A percentile compares a stretch with the other conserved stretches of the same genome.
Evolutionary conservation across 2,113 vertebrate species (phyloP).

Genomic region (Kobus ellipsiprymnus): DNA sequence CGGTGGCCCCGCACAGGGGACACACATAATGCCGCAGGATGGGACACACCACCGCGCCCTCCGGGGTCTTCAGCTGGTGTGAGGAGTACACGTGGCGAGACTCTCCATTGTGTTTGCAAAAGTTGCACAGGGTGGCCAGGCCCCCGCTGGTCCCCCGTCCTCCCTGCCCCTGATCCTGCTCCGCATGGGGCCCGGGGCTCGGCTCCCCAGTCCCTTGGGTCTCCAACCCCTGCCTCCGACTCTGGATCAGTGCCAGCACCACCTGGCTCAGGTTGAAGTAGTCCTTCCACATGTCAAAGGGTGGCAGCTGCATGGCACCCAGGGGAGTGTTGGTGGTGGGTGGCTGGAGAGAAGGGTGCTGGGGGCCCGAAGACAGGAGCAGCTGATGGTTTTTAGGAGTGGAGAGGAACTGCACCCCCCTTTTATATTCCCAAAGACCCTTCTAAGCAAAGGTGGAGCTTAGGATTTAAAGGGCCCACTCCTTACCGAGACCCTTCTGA

Average conservation of each 20-base stretch:
- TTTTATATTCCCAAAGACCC: constrained; percentile 56
- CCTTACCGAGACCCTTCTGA: background rate
- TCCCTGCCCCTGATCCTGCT: background rate
- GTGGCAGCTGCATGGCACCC: background rate
- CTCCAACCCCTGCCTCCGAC: background rate
- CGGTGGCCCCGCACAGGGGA: constrained; percentile 82
- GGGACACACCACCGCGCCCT: constrained; percentile 83
- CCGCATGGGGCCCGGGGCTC: background rate
- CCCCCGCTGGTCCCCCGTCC: accelerated
- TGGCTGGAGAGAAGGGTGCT: background rate
- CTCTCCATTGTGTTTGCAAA: constrained; percentile 89
- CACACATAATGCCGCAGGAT: constrained; percentile 86
- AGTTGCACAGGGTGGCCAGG: constrained; percentile 69
- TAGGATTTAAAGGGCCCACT: constrained; percentile 67
- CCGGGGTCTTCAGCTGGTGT: constrained; percentile 79
- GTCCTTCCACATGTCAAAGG: constrained; percentile 75
- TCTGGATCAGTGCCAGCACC: constrained; percentile 31
- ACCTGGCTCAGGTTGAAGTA: constrained; percentile 71
- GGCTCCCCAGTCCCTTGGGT: background rate
- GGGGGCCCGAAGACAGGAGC: background rate
- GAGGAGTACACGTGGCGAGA: constrained; percentile 79
- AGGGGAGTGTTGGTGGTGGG: too few species aligned
- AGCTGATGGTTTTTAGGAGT: background rate
- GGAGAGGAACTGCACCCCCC: constrained; percentile 24
- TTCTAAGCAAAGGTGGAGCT: constrained; percentile 68